A percentile compares a stretch with the other conserved stretches of the same genome.
These are phyloP conservation scores for Pollenia amentaria DNA, from an alignment of 2,888 invertebrate genomes.

Conservation along the genomic window DNA sequence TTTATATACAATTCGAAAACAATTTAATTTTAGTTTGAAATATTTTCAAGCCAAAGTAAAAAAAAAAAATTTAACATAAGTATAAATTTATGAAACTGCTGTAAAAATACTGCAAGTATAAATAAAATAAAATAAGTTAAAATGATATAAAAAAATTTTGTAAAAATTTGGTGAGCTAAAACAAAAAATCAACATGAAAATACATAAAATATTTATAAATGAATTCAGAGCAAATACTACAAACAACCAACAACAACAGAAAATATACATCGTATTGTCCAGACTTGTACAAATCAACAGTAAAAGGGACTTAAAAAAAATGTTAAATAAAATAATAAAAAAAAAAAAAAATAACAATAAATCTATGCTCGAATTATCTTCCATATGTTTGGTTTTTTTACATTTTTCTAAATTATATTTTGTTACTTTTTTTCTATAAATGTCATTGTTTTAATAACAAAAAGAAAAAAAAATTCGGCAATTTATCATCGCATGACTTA, in stretches of 20 bases:
- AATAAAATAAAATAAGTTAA: no score
- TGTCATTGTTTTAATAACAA: neutral
- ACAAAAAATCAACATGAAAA: constrained; percentile 2
- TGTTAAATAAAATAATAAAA: neutral
- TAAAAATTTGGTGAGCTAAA: neutral
- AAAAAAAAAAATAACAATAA: neutral
- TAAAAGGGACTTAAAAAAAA: neutral
- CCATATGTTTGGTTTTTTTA: constrained; percentile 19
- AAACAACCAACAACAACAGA: neutral
- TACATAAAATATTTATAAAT: constrained; percentile 25
- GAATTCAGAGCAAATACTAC: neutral
- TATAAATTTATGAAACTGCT: no score
- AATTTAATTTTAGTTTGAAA: no score
- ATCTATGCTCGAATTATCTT: neutral
- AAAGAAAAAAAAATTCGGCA: neutral
- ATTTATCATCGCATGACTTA: constrained; percentile 6
- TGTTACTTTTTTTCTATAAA: neutral
- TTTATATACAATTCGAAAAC: no score
- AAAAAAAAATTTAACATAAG: no score
- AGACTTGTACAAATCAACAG: constrained; percentile 7
- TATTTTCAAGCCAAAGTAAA: no score
- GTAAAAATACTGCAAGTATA: neutral
- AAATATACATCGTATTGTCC: neutral
- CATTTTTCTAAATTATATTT: neutral
- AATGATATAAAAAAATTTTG: neutral